These are phyloP conservation scores for Caenorhabditis drosophilae DNA, from an alignment of 2,888 invertebrate species.

Conservation along the genomic window DNA sequence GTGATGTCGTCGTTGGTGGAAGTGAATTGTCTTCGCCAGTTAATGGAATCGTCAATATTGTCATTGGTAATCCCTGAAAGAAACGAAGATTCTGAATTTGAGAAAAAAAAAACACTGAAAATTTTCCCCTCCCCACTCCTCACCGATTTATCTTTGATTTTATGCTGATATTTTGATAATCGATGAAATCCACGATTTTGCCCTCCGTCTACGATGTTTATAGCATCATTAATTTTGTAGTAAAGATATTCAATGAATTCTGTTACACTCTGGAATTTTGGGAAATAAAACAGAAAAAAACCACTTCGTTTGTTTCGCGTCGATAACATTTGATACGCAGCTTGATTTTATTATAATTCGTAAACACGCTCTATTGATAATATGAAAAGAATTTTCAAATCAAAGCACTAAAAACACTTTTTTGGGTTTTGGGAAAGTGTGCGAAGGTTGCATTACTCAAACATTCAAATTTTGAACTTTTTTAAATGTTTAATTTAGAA, in stretches of 20 bases:
- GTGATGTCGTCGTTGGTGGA: constrained; percentile 30
- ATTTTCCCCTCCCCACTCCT: no score
- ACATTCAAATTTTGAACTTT: no score
- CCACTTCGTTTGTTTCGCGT: no score
- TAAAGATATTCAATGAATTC: constrained; percentile 54
- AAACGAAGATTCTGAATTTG: not conserved
- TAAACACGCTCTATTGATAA: no score
- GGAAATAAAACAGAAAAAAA: no score
- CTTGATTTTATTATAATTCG: no score
- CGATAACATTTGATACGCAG: no score
- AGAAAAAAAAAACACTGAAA: not conserved
- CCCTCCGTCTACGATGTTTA: constrained; percentile 44
- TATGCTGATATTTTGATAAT: constrained; percentile 45
- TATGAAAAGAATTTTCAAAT: no score
- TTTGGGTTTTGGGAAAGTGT: no score
- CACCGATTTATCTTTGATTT: constrained; percentile 53
- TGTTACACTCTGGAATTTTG: constrained; percentile 48
- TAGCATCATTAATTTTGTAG: constrained; percentile 52
- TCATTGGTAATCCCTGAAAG: constrained; percentile 50
- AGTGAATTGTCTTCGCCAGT: constrained; percentile 43
- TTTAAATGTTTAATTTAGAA: no score
- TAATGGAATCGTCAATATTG: constrained; percentile 48
- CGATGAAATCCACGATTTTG: constrained; percentile 44
- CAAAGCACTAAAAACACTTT: no score
- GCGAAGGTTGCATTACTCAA: no score